Percentiles rank a stretch among this genome's conserved stretches.
These are phyloP conservation scores for Apistogramma diplotaenia DNA, from an alignment of 2,113 vertebrate species.

Conservation along the genomic window DNA sequence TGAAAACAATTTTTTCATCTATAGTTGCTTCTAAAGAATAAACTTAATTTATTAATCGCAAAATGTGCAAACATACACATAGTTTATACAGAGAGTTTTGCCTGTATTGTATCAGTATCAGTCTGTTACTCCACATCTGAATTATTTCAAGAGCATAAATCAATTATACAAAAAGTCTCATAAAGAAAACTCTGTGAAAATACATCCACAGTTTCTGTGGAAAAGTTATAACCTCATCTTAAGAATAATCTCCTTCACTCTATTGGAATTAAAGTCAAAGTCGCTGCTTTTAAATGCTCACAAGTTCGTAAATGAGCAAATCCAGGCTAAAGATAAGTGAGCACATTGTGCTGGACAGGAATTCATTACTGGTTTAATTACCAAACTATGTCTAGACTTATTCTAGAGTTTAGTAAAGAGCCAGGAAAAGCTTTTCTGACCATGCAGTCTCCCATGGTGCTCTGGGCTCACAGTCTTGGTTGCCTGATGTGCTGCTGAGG, in stretches of 20 bases:
- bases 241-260: background rate
- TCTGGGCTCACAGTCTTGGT: background rate
- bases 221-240: too few relatives aligned
- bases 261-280: background rate
- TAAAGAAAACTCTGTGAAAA: too few relatives aligned
- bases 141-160: too few relatives aligned
- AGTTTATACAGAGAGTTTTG: too few relatives aligned
- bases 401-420: background rate
- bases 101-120: too few relatives aligned
- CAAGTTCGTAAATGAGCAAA: background rate
- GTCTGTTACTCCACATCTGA: too few relatives aligned
- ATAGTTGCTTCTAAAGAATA: too few relatives aligned
- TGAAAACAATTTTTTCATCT: too few relatives aligned
- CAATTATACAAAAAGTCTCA: too few relatives aligned
- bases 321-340: background rate
- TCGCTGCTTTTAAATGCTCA: background rate
- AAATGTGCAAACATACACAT: too few relatives aligned
- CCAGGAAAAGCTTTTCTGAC: conserved; percentile 1
- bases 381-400: background rate
- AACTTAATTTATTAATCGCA: too few relatives aligned
- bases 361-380: background rate
- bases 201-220: too few relatives aligned
- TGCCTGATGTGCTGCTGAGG: conserved; percentile 26
- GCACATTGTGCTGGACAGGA: background rate
- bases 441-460: background rate